These are phyloP conservation scores for Epinephelus coioides DNA, from an alignment of 2,797 vertebrate species.

Conservation along the genomic window DNA sequence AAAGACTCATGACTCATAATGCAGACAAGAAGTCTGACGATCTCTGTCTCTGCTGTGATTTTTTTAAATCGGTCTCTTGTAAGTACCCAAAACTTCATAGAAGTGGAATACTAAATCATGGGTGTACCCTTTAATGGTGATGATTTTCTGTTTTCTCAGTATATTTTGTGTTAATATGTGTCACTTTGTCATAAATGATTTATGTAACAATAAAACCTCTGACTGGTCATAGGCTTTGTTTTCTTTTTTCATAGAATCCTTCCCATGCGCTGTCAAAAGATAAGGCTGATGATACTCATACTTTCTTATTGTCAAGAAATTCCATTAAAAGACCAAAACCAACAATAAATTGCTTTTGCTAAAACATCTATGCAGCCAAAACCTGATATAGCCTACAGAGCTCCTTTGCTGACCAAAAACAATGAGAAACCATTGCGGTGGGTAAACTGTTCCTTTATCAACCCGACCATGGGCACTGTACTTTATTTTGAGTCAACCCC, in stretches of 20 bases:
- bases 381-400: background rate
- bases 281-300: background rate
- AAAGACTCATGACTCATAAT: no score
- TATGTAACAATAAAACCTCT: conserved; percentile 8
- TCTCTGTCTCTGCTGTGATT: no score
- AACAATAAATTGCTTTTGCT: background rate
- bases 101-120: background rate
- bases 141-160: background rate
- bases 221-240: background rate
- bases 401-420: background rate
- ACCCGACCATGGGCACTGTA: no score
- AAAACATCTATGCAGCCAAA: background rate
- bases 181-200: background rate
- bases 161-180: background rate
- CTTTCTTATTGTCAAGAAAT: background rate
- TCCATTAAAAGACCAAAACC: background rate
- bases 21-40: no score
- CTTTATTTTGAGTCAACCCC: no score
- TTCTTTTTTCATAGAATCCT: background rate
- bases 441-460: no score
- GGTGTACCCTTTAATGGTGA: background rate
- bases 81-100: background rate
- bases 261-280: background rate
- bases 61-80: background rate
- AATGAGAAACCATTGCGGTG: no score